Percentiles rank a stretch among this genome's conserved stretches.
These are phyloP conservation scores for Hippopotamyrus pictus DNA, from an alignment of 2,797 vertebrate genomes.

Conservation along the genomic window DNA sequence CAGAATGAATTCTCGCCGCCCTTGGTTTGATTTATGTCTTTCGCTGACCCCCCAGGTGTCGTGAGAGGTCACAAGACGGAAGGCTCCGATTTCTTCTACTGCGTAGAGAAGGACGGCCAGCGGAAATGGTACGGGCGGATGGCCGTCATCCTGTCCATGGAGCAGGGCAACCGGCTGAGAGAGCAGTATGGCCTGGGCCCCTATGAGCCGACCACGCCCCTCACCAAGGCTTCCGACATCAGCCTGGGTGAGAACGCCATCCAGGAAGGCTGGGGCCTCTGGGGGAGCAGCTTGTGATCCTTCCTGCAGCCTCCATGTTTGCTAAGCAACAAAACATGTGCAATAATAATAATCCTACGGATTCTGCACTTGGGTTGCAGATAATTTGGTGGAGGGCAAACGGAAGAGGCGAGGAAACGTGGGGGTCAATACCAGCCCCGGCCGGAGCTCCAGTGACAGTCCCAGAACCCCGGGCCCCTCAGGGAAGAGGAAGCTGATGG, in stretches of 20 bases:
- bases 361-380: slow-evolving; percentile 46
- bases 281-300: neutral
- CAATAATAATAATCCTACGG: neutral
- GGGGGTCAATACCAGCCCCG: slow-evolving; percentile 57
- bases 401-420: slow-evolving; percentile 71
- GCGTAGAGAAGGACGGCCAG: slow-evolving; percentile 83
- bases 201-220: slow-evolving; percentile 73
- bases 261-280: neutral
- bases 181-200: slow-evolving; percentile 90
- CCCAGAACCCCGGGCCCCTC: slow-evolving; percentile 61
- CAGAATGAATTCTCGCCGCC: neutral
- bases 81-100: slow-evolving; percentile 80
- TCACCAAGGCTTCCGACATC: slow-evolving; percentile 90
- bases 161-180: slow-evolving; percentile 85
- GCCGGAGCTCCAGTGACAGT: slow-evolving; percentile 65
- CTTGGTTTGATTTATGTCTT: neutral
- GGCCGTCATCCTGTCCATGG: slow-evolving; percentile 84
- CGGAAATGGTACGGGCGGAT: slow-evolving; percentile 84
- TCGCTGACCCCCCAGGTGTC: slow-evolving; percentile 61
- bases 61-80: slow-evolving; percentile 81
- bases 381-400: slow-evolving; percentile 96
- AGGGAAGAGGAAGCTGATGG: slow-evolving; percentile 78
- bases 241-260: slow-evolving; percentile 74
- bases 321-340: neutral
- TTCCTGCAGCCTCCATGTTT: neutral